Conservation (phyloP, 2,888 invertebrate species). For the Smittia aterrima region DNA sequence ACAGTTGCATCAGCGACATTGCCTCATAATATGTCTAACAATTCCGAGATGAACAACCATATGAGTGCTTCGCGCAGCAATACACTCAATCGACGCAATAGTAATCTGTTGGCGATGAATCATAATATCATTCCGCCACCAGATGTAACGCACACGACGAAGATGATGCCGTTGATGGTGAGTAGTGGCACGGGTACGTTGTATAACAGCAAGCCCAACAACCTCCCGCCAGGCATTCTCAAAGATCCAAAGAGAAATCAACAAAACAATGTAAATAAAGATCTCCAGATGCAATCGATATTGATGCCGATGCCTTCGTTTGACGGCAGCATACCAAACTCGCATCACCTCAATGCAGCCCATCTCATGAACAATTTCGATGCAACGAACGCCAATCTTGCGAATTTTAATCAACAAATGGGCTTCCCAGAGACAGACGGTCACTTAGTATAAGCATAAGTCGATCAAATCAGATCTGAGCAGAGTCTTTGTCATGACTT, state of each 20-base stretch:
- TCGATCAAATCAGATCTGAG: too few species aligned
- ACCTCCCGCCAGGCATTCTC: constrained; percentile 63
- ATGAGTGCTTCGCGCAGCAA: constrained; percentile 29
- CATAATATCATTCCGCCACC: constrained; percentile 52
- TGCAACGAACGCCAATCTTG: constrained; percentile 46
- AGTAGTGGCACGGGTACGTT: constrained; percentile 46
- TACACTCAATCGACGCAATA: constrained; percentile 47
- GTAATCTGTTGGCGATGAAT: constrained; percentile 45
- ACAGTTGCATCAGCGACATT: constrained; percentile 49
- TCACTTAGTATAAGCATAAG: constrained; percentile 52
- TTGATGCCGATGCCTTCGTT: constrained; percentile 60
- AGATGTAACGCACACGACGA: constrained; percentile 51
- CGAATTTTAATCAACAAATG: constrained; percentile 52
- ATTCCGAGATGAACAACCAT: constrained; percentile 25
- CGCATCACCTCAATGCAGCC: constrained; percentile 28
- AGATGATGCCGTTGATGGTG: constrained; percentile 18
- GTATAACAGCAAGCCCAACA: constrained; percentile 45
- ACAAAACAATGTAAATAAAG: constrained; percentile 58
- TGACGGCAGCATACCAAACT: constrained; percentile 42
- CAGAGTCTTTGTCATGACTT: not conserved
- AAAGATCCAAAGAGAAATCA: constrained; percentile 64
- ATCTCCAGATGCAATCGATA: constrained; percentile 57
- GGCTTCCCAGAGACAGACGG: constrained; percentile 55
- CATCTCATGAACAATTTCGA: constrained; percentile 37
- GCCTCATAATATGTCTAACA: constrained; percentile 46